Base-by-base conservation (phyloP, 2,888 invertebrate species). In the Macrophya annulata region DNA sequence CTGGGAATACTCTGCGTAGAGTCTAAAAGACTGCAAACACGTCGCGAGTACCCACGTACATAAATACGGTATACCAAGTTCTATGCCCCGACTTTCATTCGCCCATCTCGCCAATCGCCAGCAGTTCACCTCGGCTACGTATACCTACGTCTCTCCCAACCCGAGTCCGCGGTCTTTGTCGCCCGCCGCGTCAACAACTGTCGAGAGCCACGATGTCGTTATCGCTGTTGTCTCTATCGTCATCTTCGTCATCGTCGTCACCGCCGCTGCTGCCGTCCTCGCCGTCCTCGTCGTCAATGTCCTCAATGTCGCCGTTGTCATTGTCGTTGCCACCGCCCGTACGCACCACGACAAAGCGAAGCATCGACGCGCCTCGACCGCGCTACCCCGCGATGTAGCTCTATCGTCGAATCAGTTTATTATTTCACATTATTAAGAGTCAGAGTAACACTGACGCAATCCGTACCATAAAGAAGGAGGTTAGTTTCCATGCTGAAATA, bases 131-230 rank as follows among this genome's bases (percentile, higher is more conserved):
- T 25, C 9, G n/a, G 21, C 45, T 21, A 8, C 43, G 68, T 6
- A 37, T 17, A 68, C 31, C 15, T 15, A 25, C 43, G 45, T 45
- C 21, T 10, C 10, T 74, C 45, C 45, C 45, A 43, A 17, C 45
- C 31, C 21, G 45, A 12, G 12, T 17, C 37, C 31, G 17, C 48
- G 51, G 55, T 77, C 51, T 55, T 17, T 55, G 77, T 77, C 55
- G 51, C 37, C 77, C 37, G 51, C 77, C 77, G 85, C 82, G 72
- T 71, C 81, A 85, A 79, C 86, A 88, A 85, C 87, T 85, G 85
- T 85, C 86, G 51, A 84, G 68, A 85, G 86, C 85, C 88, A 89
- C 85, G 87, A 90, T 89, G 89, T 90, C 90, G 89, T 37, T 43
- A 17, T 77, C 77, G n/a, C 43, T 55, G 31, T 37, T n/a, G 25